Conservation (phyloP, 2,888 invertebrate species). For the Melanchra persicariae region DNA sequence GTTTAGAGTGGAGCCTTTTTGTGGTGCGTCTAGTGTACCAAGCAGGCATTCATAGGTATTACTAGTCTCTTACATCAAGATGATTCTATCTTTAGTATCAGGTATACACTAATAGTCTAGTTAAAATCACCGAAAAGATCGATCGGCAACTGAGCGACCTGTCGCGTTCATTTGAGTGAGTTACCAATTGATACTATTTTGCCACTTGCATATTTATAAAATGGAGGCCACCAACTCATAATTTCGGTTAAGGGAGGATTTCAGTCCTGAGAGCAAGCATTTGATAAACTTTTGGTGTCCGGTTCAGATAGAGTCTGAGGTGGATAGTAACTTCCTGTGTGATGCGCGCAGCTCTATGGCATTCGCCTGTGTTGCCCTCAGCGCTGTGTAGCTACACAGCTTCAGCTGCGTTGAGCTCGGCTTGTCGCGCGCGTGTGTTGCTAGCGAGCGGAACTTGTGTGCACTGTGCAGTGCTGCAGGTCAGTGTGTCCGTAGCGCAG, state of each 20-base stretch:
- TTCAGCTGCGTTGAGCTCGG: not conserved
- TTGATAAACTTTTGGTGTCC: not conserved
- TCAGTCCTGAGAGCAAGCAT: not conserved
- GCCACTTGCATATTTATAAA: not conserved
- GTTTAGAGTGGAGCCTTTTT: constrained; percentile 51
- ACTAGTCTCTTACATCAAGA: constrained; percentile 15
- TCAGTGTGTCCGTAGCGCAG: not conserved
- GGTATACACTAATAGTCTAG: not conserved
- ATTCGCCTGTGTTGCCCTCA: not conserved
- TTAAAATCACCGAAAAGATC: not conserved
- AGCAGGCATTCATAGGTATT: constrained; percentile 4
- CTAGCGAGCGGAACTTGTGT: not conserved
- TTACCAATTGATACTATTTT: not conserved
- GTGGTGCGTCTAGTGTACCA: constrained; percentile 14
- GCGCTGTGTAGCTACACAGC: not conserved
- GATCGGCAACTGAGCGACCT: not conserved
- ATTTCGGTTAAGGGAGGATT: not conserved
- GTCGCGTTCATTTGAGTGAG: no score
- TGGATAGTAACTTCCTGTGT: not conserved
- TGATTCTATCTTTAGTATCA: not conserved
- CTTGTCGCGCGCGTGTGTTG: not conserved
- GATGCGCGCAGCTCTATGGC: not conserved
- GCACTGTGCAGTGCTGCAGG: not conserved
- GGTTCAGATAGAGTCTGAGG: not conserved
- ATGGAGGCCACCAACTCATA: not conserved